A percentile compares a stretch with the other conserved stretches of the same genome.
These are phyloP conservation scores for Panthera uncia DNA, from an alignment of 2,113 vertebrate species.

Conservation along the genomic window DNA sequence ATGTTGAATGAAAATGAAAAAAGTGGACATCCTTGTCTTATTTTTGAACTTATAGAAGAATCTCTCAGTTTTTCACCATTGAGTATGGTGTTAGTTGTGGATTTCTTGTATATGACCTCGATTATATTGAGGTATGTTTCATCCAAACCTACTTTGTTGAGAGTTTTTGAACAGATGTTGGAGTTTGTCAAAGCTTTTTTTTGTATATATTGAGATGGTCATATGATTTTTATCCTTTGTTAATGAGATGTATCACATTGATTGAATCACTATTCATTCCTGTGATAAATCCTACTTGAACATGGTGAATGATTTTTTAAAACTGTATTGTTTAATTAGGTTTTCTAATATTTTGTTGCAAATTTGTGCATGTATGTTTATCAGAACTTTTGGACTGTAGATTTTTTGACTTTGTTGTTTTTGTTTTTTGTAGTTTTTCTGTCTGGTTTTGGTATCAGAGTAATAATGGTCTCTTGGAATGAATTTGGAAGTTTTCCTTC, in stretches of 20 bases:
- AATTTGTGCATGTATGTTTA: not conserved
- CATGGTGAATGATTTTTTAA: not conserved
- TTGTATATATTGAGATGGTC: not conserved
- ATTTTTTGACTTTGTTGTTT: no score
- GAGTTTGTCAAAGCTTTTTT: not conserved
- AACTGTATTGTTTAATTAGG: not conserved
- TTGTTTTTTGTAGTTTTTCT: not conserved
- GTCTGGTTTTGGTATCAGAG: no score
- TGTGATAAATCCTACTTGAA: not conserved
- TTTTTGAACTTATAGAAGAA: not conserved
- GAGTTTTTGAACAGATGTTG: not conserved
- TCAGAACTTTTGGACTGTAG: not conserved
- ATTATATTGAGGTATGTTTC: not conserved
- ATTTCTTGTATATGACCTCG: not conserved
- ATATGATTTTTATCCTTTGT: not conserved
- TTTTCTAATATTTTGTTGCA: not conserved
- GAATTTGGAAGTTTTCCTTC: not conserved
- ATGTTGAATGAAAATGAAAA: not conserved
- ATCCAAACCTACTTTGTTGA: not conserved
- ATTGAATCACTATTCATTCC: not conserved
- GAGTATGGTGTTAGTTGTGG: not conserved
- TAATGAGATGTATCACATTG: not conserved
- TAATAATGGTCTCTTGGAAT: not conserved
- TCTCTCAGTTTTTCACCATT: not conserved
- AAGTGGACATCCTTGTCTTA: not conserved